Conservation (phyloP, 2,888 invertebrate species). For the Drosophila falleni region DNA sequence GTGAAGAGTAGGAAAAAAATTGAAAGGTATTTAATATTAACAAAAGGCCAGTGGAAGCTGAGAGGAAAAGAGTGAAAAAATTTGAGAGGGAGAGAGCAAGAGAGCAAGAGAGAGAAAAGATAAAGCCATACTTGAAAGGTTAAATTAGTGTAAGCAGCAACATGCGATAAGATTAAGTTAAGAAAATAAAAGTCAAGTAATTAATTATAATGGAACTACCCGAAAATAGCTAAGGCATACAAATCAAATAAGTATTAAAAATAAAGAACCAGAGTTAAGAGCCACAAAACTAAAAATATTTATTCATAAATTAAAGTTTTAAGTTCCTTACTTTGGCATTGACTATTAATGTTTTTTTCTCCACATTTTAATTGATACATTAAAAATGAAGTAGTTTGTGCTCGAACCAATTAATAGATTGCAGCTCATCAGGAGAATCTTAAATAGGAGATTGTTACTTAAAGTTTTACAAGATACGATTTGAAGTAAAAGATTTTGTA, state of each 20-base stretch:
- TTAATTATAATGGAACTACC: conserved; percentile 3
- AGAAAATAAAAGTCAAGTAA: conserved; percentile 15
- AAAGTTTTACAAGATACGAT: too few species aligned
- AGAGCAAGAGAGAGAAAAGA: not conserved
- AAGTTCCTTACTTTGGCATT: not conserved
- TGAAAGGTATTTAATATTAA: conserved; percentile 22
- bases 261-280: not conserved
- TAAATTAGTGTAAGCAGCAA: conserved; percentile 21
- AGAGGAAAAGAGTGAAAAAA: not conserved
- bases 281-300: not conserved
- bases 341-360: too few species aligned
- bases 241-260: not conserved
- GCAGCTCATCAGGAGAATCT: too few species aligned
- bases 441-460: too few species aligned
- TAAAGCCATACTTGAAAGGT: conserved; percentile 19
- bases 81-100: not conserved
- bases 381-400: too few species aligned
- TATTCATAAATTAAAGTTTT: not conserved
- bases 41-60: not conserved
- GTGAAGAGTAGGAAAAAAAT: conserved; percentile 13
- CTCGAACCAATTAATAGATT: too few species aligned
- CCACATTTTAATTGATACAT: too few species aligned
- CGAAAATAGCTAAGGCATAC: not conserved
- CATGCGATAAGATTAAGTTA: conserved; percentile 22
- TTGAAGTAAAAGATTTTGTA: too few species aligned